Conservation (phyloP, 1,140 invertebrate genomes). For the Ips nitidus region DNA sequence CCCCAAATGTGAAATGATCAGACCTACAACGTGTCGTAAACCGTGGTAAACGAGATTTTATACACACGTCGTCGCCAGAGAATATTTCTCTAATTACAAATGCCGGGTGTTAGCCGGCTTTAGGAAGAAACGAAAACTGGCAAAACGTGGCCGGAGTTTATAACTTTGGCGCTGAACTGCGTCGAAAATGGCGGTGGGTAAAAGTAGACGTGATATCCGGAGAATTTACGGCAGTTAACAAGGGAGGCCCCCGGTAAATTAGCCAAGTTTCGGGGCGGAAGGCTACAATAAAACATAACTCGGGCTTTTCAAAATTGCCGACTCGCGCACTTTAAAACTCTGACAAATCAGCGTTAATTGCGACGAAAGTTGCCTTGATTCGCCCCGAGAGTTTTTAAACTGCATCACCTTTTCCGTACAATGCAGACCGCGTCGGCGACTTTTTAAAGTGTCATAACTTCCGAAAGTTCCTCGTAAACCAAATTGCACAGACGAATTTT, state of each 20-base stretch:
- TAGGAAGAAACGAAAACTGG: slow-evolving; percentile 6
- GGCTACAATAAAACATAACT: slow-evolving; percentile 24
- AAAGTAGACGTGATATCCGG: slow-evolving; percentile 25
- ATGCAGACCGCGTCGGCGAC: no score
- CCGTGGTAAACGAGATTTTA: no score
- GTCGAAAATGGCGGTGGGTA: slow-evolving; percentile 10
- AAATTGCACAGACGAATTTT: no score
- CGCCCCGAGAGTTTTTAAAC: no score
- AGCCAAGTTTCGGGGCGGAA: slow-evolving; percentile 16
- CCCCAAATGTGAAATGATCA: no score
- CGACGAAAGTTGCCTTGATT: background rate
- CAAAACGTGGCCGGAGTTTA: slow-evolving; percentile 12
- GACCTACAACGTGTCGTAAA: no score
- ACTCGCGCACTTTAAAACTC: slow-evolving; percentile 15
- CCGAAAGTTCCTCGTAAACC: no score
- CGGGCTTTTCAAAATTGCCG: slow-evolving; percentile 16
- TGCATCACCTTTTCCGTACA: no score
- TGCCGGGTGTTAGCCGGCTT: background rate
- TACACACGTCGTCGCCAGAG: background rate
- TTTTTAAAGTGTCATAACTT: no score
- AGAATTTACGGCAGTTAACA: slow-evolving; percentile 25
- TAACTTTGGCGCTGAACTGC: slow-evolving; percentile 13
- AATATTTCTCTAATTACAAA: background rate
- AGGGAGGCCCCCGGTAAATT: slow-evolving; percentile 18
- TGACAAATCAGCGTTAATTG: slow-evolving; percentile 23